These are phyloP conservation scores for Oenanthe melanoleuca DNA, from an alignment of 2,113 vertebrate species.

Conservation along the genomic window DNA sequence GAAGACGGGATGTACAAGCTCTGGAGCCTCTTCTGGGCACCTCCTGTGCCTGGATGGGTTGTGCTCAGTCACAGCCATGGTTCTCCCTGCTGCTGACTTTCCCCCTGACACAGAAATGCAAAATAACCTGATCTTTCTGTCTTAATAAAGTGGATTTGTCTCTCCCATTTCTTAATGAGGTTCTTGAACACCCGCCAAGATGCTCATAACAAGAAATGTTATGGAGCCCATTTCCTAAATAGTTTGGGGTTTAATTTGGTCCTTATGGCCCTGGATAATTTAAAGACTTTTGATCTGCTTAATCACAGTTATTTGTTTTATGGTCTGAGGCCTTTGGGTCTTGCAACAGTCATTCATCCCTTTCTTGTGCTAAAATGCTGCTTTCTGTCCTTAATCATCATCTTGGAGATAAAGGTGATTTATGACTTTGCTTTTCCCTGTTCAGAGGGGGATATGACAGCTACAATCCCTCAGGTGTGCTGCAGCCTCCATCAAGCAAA, in stretches of 20 bases:
- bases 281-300: slow-evolving; percentile 50
- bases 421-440: slow-evolving; percentile 12
- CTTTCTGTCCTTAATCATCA: slow-evolving; percentile 11
- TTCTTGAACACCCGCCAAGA: slow-evolving; percentile 18
- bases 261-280: slow-evolving; percentile 20
- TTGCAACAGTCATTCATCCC: not conserved
- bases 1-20: not conserved
- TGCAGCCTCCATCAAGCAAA: not conserved
- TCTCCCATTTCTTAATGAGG: slow-evolving; percentile 28
- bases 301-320: slow-evolving; percentile 53
- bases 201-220: slow-evolving; percentile 8
- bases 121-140: not conserved
- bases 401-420: slow-evolving; percentile 31
- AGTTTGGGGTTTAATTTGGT: slow-evolving; percentile 29
- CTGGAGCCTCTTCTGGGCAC: not conserved
- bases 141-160: not conserved
- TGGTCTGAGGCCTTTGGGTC: slow-evolving; percentile 19
- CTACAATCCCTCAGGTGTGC: slow-evolving; percentile 25
- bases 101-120: not conserved
- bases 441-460: not conserved
- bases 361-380: not conserved
- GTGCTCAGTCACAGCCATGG: not conserved
- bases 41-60: not conserved
- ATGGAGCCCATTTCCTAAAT: slow-evolving; percentile 45
- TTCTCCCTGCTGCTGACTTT: not conserved